A percentile compares a stretch with the other conserved stretches of the same genome.
Conservation (phyloP, 2,888 invertebrate species). For the Galeopsomyia nigrocyanea region DNA sequence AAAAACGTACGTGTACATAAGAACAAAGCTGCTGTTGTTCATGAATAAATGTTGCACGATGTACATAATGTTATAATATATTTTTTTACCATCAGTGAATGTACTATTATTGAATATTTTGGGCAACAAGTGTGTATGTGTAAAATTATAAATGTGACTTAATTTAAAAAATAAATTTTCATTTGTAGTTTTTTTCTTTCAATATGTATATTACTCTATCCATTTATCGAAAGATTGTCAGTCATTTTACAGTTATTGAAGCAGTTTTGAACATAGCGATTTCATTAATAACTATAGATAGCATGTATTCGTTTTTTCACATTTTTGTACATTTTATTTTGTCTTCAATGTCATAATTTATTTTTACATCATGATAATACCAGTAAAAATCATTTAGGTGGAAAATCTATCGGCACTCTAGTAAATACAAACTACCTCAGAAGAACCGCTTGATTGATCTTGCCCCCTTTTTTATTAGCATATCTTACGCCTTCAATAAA, state of each 20-base stretch:
- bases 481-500: no score
- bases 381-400: no score
- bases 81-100: conserved; percentile 47
- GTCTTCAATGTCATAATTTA: no score
- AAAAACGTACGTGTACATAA: conserved; percentile 43
- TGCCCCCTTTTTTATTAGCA: no score
- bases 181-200: conserved; percentile 30
- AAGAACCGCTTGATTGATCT: no score
- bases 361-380: no score
- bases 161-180: conserved; percentile 48
- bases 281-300: background rate
- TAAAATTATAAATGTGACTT: conserved; percentile 47
- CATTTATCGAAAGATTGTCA: no score
- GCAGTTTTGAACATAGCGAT: background rate
- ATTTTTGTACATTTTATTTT: no score
- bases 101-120: conserved; percentile 45
- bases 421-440: no score
- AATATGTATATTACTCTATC: background rate
- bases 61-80: conserved; percentile 49
- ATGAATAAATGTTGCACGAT: conserved; percentile 41
- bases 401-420: no score
- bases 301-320: no score
- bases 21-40: conserved; percentile 38
- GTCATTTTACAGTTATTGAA: no score
- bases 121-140: conserved; percentile 46